phyloP scores from a whole-genome alignment of 2,888 invertebrate species.

The Phasia obesa region DNA sequence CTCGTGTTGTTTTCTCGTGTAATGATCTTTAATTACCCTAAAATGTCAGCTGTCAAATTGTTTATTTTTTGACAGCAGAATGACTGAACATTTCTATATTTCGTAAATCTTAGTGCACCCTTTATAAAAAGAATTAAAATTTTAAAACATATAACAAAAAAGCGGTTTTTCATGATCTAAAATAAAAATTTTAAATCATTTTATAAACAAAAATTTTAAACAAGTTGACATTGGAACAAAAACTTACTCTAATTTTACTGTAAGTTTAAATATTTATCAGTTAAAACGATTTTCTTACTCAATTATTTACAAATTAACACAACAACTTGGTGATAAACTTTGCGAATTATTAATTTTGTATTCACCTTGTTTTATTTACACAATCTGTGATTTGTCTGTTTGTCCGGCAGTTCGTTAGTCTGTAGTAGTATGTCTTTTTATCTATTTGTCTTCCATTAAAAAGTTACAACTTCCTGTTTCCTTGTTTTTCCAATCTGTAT shows the following conservation, averaged over 20 bases:
- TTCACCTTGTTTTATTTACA: constrained; percentile 1
- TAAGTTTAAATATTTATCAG: neutral
- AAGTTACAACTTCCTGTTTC: constrained; percentile 49
- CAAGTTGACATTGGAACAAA: constrained; percentile 58
- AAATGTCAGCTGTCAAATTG: no score
- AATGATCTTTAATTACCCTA: no score
- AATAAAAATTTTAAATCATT: constrained; percentile 16
- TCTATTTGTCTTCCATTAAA: constrained; percentile 26
- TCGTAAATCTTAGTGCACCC: no score
- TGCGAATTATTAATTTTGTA: neutral
- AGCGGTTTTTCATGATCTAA: constrained; percentile 63
- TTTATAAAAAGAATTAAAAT: no score
- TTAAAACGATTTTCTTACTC: constrained; percentile 1
- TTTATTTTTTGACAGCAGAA: no score
- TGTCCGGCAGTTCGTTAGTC: no score
- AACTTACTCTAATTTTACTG: constrained; percentile 14
- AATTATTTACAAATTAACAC: constrained; percentile 41
- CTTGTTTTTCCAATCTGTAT: constrained; percentile 28
- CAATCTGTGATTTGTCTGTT: neutral
- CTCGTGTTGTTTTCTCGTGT: no score
- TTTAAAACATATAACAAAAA: no score
- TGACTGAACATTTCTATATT: no score
- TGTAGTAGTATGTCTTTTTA: constrained; percentile 5
- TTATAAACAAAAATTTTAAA: constrained; percentile 28
- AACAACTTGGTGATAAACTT: neutral